Evolutionary conservation across 2,888 invertebrate species (phyloP).

Genomic region (Dinocampus coccinellae): DNA sequence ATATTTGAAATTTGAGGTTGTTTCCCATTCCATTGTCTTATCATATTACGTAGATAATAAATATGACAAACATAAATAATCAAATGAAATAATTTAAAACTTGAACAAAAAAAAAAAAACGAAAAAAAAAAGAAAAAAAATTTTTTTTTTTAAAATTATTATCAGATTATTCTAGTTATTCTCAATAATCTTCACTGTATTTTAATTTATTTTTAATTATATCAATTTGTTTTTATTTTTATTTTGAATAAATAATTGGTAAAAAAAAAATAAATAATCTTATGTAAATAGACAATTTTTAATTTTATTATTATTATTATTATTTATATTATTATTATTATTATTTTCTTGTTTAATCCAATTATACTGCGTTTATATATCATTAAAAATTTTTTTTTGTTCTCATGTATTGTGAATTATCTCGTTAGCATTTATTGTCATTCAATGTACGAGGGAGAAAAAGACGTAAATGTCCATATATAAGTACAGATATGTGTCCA

Average conservation of each 20-base stretch:
- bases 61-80: not conserved
- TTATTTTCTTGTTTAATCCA: no score
- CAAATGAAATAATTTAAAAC: not conserved
- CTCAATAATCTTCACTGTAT: no score
- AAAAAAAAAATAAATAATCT: no score
- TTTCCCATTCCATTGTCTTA: not conserved
- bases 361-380: not conserved
- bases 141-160: not conserved
- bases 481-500: not conserved
- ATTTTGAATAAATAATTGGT: no score
- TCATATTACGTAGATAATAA: not conserved
- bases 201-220: no score
- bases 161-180: no score
- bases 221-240: no score
- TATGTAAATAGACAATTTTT: no score
- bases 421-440: slow-evolving; percentile 11
- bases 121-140: not conserved
- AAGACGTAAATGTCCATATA: not conserved
- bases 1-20: not conserved
- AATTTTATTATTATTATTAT: no score
- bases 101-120: no score
- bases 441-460: not conserved
- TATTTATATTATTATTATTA: no score
- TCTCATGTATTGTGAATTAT: not conserved
- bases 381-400: not conserved